Evolutionary conservation across 2,113 vertebrate genomes (phyloP).

Genomic region (Alces alces): DNA sequence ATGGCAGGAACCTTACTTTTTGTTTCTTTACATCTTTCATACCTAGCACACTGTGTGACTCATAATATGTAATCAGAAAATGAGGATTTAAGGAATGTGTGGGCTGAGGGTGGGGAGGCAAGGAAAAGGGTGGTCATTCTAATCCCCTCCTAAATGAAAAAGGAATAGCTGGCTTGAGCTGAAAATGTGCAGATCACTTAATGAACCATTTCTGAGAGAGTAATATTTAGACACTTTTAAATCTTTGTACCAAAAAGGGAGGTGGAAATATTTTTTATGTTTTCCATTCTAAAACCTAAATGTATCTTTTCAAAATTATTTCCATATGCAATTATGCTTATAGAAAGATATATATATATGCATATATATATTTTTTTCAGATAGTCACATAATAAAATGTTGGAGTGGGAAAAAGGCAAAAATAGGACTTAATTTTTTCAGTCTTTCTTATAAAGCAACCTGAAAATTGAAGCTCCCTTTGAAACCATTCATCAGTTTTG

Average conservation of each 20-base stretch:
- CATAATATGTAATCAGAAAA: constrained; percentile 1
- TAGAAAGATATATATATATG: neutral
- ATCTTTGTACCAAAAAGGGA: constrained; percentile 37
- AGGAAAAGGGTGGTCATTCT: neutral
- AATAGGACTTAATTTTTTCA: neutral
- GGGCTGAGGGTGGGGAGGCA: neutral
- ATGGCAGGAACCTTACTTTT: neutral
- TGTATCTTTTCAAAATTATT: constrained; percentile 37
- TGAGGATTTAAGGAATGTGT: neutral
- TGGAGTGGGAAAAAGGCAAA: neutral
- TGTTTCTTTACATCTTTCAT: neutral
- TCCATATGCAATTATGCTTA: constrained; percentile 43
- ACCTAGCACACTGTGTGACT: neutral
- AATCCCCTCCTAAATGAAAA: constrained; percentile 15
- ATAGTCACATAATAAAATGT: constrained; percentile 42
- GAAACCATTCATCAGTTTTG: neutral
- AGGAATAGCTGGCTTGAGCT: neutral
- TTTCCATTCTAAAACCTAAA: constrained; percentile 50
- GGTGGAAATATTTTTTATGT: constrained; percentile 17
- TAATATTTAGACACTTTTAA: constrained; percentile 58
- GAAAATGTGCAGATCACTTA: constrained; percentile 36
- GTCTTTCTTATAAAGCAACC: neutral
- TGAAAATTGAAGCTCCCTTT: neutral
- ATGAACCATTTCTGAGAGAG: constrained; percentile 12
- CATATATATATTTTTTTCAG: neutral